Conservation (phyloP, 30 jellyfish, hydroid and myxozoan species). For the Cassiopea andromeda region DNA sequence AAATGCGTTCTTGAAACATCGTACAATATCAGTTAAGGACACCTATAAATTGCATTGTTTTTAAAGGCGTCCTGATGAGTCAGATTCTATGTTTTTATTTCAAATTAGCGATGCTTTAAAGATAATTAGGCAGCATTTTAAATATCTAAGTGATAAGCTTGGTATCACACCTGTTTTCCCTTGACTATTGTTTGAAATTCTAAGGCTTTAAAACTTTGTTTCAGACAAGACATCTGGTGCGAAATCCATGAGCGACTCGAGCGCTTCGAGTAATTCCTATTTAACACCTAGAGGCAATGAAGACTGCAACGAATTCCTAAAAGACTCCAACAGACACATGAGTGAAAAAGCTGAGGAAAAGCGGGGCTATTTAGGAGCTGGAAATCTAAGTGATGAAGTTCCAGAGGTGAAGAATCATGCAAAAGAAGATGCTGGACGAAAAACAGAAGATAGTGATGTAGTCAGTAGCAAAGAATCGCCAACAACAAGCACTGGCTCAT, state of each 20-base stretch:
- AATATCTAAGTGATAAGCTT: too few relatives aligned
- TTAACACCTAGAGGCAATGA: constrained; percentile 3
- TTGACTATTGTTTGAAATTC: too few relatives aligned
- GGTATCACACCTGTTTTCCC: too few relatives aligned
- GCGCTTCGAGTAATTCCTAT: constrained; percentile 31
- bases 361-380: not conserved
- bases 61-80: too few relatives aligned
- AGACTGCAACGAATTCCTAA: not conserved
- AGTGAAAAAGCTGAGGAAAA: not conserved
- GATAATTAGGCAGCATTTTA: too few relatives aligned
- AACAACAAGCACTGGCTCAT: constrained; percentile 1
- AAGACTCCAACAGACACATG: not conserved
- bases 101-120: too few relatives aligned
- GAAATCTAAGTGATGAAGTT: not conserved
- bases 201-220: too few relatives aligned
- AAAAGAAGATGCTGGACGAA: not conserved
- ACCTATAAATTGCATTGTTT: too few relatives aligned
- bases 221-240: too few relatives aligned
- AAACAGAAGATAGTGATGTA: not conserved
- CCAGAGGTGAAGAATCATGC: not conserved
- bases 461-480: constrained; percentile 20
- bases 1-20: too few relatives aligned
- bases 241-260: constrained; percentile 25
- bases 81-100: too few relatives aligned
- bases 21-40: too few relatives aligned